These are phyloP conservation scores for Diarsia rubi DNA, from an alignment of 2,888 invertebrate species.

Conservation along the genomic window DNA sequence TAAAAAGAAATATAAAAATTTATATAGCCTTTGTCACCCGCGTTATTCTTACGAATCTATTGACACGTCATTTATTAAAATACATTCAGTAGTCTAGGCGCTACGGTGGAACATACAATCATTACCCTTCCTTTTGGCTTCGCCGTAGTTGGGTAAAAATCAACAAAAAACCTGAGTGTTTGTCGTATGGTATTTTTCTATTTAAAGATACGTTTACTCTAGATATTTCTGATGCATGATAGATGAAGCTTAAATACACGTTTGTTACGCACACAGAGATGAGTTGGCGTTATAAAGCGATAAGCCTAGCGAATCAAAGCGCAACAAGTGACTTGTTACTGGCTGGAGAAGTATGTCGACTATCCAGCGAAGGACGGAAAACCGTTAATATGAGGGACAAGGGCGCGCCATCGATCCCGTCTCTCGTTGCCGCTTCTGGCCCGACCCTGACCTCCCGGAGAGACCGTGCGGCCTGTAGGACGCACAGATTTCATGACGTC, in stretches of 20 bases:
- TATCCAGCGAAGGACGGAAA: constrained; percentile 59
- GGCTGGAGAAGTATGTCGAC: constrained; percentile 50
- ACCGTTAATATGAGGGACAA: constrained; percentile 73
- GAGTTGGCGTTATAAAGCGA: constrained; percentile 28
- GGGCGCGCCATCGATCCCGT: constrained; percentile 80
- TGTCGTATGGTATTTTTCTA: constrained; percentile 1
- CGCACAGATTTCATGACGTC: constrained; percentile 58
- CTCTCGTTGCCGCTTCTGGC: constrained; percentile 73
- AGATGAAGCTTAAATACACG: constrained; percentile 30
- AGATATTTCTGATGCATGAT: constrained; percentile 15
- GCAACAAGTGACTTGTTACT: constrained; percentile 69
- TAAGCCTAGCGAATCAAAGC: constrained; percentile 24
- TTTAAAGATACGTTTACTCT: constrained; percentile 4
- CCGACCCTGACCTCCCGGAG: constrained; percentile 81
- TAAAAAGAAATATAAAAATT: too few relatives aligned
- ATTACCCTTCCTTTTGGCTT: too few relatives aligned
- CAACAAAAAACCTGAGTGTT: not conserved
- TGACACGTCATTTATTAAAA: too few relatives aligned
- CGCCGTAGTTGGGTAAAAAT: too few relatives aligned
- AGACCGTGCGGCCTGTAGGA: constrained; percentile 42
- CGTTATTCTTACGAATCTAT: too few relatives aligned
- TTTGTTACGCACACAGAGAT: constrained; percentile 19
- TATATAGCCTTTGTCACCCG: too few relatives aligned
- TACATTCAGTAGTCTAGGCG: too few relatives aligned
- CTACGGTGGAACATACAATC: too few relatives aligned